Conservation (phyloP, 2,888 invertebrate species). For the Nephrotoma flavescens region DNA sequence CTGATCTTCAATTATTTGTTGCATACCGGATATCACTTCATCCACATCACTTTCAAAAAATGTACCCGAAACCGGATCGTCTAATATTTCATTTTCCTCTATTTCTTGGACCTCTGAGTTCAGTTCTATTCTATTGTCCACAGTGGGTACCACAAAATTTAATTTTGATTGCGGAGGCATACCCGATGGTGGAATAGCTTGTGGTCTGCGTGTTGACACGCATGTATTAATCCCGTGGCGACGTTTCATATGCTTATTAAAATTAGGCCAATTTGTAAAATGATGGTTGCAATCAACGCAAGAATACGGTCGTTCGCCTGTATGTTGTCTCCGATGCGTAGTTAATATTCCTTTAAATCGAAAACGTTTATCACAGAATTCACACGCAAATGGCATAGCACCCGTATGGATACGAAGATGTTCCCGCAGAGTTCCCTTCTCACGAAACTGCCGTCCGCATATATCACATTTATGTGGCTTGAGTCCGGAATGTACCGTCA, state of each 20-base stretch:
- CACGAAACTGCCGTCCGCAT: slow-evolving; percentile 36
- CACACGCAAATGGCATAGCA: slow-evolving; percentile 38
- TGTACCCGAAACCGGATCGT: neutral
- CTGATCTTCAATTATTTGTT: neutral
- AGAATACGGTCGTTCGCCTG: slow-evolving; percentile 32
- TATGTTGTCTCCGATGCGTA: slow-evolving; percentile 36
- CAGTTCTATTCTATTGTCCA: neutral
- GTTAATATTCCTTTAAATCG: slow-evolving; percentile 42
- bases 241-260: slow-evolving; percentile 68
- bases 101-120: neutral
- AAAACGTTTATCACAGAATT: slow-evolving; percentile 39
- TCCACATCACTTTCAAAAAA: neutral
- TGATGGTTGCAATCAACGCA: slow-evolving; percentile 43
- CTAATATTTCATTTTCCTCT: neutral
- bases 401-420: slow-evolving; percentile 42
- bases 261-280: slow-evolving; percentile 72
- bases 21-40: neutral
- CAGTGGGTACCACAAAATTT: slow-evolving; percentile 7
- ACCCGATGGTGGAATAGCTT: slow-evolving; percentile 32
- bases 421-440: slow-evolving; percentile 41
- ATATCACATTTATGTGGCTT: slow-evolving; percentile 18
- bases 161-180: slow-evolving; percentile 20
- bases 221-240: slow-evolving; percentile 41
- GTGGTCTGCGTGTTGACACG: slow-evolving; percentile 30
- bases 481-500: slow-evolving; percentile 38